These are phyloP conservation scores for Sclerodermus sp. DNA, from an alignment of 2,888 invertebrate species.

Conservation along the genomic window DNA sequence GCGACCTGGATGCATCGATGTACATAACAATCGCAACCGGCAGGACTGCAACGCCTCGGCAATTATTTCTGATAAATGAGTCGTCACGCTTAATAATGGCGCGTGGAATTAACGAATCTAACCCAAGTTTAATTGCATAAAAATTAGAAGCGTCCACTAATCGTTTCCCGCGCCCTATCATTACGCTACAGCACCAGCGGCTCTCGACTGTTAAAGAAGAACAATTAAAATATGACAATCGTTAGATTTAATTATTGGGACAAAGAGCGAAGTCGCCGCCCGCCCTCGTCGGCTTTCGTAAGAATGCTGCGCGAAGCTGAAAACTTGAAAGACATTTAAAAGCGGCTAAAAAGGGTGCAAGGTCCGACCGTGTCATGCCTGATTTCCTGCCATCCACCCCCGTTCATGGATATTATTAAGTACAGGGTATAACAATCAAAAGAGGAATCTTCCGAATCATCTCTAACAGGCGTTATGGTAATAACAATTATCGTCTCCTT, in stretches of 20 bases:
- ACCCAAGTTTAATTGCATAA: no score
- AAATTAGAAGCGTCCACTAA: no score
- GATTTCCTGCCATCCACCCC: slow-evolving; percentile 29
- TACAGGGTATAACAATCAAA: slow-evolving; percentile 41
- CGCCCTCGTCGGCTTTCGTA: slow-evolving; percentile 19
- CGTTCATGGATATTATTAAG: slow-evolving; percentile 35
- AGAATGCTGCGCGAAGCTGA: slow-evolving; percentile 48
- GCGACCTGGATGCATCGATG: no score
- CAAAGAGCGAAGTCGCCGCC: slow-evolving; percentile 37
- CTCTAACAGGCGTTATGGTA: slow-evolving; percentile 37
- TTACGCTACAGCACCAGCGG: no score
- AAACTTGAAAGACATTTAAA: slow-evolving; percentile 53
- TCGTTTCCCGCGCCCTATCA: no score
- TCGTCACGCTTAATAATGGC: no score
- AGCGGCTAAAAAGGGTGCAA: slow-evolving; percentile 33
- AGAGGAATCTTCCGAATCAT: slow-evolving; percentile 42
- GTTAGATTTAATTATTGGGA: slow-evolving; percentile 56
- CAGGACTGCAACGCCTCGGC: no score
- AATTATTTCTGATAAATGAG: no score
- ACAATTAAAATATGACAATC: slow-evolving; percentile 57
- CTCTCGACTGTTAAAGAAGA: slow-evolving; percentile 34
- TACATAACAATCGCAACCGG: no score
- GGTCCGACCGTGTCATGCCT: slow-evolving; percentile 24
- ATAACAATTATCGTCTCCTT: slow-evolving; percentile 36
- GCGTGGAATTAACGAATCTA: no score